These are phyloP conservation scores for Parnassius apollo DNA, from an alignment of 2,888 invertebrate genomes.

Conservation along the genomic window DNA sequence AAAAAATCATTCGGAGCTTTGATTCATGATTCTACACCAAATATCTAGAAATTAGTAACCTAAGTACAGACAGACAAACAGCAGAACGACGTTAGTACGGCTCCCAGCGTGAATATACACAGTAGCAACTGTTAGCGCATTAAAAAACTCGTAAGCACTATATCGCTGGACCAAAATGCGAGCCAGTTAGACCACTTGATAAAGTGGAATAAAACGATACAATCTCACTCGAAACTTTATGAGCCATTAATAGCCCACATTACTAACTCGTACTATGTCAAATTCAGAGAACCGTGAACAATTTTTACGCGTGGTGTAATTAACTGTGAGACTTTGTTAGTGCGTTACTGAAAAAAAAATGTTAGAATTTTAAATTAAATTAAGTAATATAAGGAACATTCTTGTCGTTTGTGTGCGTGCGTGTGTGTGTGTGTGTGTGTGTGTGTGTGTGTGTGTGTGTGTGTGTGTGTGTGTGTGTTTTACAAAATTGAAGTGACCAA, in stretches of 20 bases:
- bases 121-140: conserved; percentile 16
- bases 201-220: conserved; percentile 29
- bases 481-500: no score
- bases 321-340: conserved; percentile 30
- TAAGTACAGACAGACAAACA: no score
- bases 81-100: no score
- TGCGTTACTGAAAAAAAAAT: conserved; percentile 1
- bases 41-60: no score
- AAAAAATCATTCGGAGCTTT: no score
- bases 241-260: conserved; percentile 38
- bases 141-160: conserved; percentile 23
- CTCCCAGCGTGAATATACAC: not conserved
- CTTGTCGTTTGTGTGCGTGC: not conserved
- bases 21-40: no score
- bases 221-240: conserved; percentile 38
- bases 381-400: not conserved
- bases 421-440: no score
- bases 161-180: conserved; percentile 20
- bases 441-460: no score
- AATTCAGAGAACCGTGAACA: conserved; percentile 40
- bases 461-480: no score
- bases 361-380: not conserved
- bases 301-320: conserved; percentile 40
- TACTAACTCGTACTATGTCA: conserved; percentile 37
- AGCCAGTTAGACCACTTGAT: conserved; percentile 17